Base-by-base conservation (phyloP, 2,888 invertebrate genomes). In the Thecophora atra region DNA sequence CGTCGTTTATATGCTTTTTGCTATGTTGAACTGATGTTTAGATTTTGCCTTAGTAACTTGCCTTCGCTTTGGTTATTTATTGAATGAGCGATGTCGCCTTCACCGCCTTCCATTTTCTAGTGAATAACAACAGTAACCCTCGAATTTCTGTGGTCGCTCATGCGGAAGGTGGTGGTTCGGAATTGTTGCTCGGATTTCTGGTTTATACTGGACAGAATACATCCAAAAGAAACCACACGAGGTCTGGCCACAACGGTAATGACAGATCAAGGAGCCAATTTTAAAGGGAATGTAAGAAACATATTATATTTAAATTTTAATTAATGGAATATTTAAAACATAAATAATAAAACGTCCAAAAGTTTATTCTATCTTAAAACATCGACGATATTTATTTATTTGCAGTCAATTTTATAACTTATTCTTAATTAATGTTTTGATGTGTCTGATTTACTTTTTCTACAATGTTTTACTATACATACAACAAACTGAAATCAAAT, bases 91-190 rank as follows among this genome's bases (percentile, higher is more conserved):
- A 93, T 85, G 88, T 91, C 80, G 88, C 89, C 17, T 90, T 87
- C 78, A 88, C 88, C 54, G 77, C 87, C n/a, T 84, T 87, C 71
- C 89, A 89, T 77, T 84, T 86, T 69, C 81, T 83, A 77, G 79
- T 84, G 56, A 85, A 86, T 74, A 84, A 85, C 54, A 87, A 87
- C 80, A 76, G 71, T n/a, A 79, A 82, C 77, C 88, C 89, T 17
- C 84, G 87, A 47, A 89, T 93, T 74, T 92, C 93, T 54, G 90
- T 93, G 90, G 89, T 91, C 0, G 92, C 93, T 6, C 94, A 94
- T 81, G 87, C 89, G 19, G 89, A 91, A 7, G 94, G 94, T 5
- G 93, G 92, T 3, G 82, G 90, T 1, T 88, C 90, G 0, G 94
- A 93, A 0, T 86, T 92, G 7, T 79, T 81, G 15, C 71, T 78